phyloP scores from a whole-genome alignment of 2,888 invertebrate genomes.

The Aleiodes alternator region DNA sequence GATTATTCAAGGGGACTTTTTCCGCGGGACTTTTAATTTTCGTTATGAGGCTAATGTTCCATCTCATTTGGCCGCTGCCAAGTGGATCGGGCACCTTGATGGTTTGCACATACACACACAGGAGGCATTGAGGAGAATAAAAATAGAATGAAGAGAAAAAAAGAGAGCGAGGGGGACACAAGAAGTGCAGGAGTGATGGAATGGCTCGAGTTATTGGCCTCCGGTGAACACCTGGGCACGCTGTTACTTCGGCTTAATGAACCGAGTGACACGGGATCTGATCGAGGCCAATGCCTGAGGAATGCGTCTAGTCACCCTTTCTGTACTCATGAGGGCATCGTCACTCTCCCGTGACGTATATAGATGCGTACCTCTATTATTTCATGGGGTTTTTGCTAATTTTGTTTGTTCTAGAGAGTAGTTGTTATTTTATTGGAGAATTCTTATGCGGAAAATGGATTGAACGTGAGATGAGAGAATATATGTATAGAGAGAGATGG shows the following conservation, averaged over 20 bases:
- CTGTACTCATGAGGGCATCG: conserved; percentile 51
- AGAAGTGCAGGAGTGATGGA: conserved; percentile 20
- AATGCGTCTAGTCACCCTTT: conserved; percentile 64
- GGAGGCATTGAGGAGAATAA: background rate
- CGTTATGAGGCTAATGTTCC: conserved; percentile 42
- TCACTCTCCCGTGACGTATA: conserved; percentile 47
- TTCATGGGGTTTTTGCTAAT: background rate
- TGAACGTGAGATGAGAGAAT: background rate
- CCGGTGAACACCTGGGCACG: conserved; percentile 49
- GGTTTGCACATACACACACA: background rate
- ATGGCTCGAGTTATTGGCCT: conserved; percentile 40
- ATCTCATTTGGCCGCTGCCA: conserved; percentile 39
- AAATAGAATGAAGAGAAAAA: background rate
- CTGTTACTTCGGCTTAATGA: conserved; percentile 64
- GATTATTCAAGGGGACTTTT: too few species aligned
- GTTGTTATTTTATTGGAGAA: background rate
- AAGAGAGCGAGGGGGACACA: background rate
- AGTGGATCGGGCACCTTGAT: conserved; percentile 36
- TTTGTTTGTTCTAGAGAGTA: background rate
- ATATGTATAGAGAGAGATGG: too few species aligned
- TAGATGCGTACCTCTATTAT: conserved; percentile 12
- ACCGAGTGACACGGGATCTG: conserved; percentile 70
- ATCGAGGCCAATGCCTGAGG: conserved; percentile 65
- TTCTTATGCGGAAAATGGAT: background rate
- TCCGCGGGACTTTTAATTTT: conserved; percentile 36